These are phyloP conservation scores for Cromileptes altivelis DNA, from an alignment of 2,113 vertebrate genomes.

Conservation along the genomic window DNA sequence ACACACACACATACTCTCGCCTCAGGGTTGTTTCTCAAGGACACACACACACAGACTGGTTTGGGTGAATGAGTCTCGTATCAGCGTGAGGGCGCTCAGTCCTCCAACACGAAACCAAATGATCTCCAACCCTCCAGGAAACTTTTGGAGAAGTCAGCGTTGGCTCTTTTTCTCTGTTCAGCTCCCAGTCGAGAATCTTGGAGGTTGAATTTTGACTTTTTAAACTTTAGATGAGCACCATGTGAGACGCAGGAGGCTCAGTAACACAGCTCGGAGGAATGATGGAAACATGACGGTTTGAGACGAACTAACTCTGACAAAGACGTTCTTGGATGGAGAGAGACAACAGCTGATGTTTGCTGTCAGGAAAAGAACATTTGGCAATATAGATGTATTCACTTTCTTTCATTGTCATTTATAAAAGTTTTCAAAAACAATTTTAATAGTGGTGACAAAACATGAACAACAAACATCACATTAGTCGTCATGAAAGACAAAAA, in stretches of 20 bases:
- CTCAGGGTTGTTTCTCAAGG: slow-evolving; percentile 66
- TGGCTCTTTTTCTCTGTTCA: not conserved
- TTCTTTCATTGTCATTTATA: too few species aligned
- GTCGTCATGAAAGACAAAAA: too few species aligned
- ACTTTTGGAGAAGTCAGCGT: not conserved
- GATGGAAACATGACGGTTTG: not conserved
- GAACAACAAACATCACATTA: too few species aligned
- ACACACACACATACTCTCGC: not conserved
- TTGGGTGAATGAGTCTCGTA: slow-evolving; percentile 29
- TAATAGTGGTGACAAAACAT: too few species aligned
- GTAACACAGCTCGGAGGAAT: not conserved
- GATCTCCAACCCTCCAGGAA: not conserved
- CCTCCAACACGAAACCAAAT: not conserved
- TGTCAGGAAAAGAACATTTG: not conserved
- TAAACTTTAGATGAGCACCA: not conserved
- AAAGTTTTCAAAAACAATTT: too few species aligned
- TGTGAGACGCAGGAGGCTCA: not conserved
- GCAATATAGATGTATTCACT: accelerated
- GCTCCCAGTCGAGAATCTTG: not conserved
- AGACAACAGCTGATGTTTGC: not conserved
- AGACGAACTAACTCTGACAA: not conserved
- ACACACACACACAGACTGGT: slow-evolving; percentile 12
- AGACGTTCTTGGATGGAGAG: too few species aligned
- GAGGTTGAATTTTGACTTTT: not conserved
- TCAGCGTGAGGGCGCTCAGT: slow-evolving; percentile 6